phyloP scores from a whole-genome alignment of 2,888 invertebrate species.

The Drosophila helvetica region DNA sequence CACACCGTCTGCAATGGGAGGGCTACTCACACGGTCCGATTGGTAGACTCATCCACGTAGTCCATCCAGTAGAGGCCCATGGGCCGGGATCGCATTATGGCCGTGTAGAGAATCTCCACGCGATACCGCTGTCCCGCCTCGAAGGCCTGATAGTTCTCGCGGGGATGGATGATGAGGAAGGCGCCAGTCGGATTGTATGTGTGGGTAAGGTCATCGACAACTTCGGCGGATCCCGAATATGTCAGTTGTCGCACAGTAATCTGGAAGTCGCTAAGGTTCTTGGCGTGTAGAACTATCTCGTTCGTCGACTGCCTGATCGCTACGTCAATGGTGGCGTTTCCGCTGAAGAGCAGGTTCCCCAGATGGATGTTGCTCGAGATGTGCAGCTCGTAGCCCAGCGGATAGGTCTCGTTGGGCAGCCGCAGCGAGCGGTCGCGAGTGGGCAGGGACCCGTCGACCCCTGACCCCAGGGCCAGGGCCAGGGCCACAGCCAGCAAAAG shows the following conservation, averaged over 20 bases:
- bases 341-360: slow-evolving; percentile 69
- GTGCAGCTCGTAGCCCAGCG: slow-evolving; percentile 85
- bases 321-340: slow-evolving; percentile 80
- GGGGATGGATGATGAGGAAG: slow-evolving; percentile 76
- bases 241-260: slow-evolving; percentile 69
- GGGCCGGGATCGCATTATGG: slow-evolving; percentile 86
- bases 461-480: slow-evolving; percentile 28
- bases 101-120: slow-evolving; percentile 85
- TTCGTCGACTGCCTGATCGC: slow-evolving; percentile 71
- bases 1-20: neutral
- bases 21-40: slow-evolving; percentile 82
- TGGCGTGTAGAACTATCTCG: slow-evolving; percentile 81
- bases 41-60: slow-evolving; percentile 82
- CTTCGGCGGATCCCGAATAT: slow-evolving; percentile 30
- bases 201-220: slow-evolving; percentile 70
- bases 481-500: slow-evolving; percentile 36
- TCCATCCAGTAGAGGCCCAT: slow-evolving; percentile 88
- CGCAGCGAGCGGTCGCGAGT: slow-evolving; percentile 77
- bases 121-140: slow-evolving; percentile 75
- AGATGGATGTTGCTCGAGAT: slow-evolving; percentile 77
- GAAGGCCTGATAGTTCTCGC: slow-evolving; percentile 73
- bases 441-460: slow-evolving; percentile 1
- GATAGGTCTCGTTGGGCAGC: slow-evolving; percentile 85
- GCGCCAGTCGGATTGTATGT: slow-evolving; percentile 59
- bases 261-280: slow-evolving; percentile 66